Evolutionary conservation across 2,797 vertebrate species (phyloP), one percentile per base, ranked within the genome.

Genomic region (Champsocephalus esox): DNA sequence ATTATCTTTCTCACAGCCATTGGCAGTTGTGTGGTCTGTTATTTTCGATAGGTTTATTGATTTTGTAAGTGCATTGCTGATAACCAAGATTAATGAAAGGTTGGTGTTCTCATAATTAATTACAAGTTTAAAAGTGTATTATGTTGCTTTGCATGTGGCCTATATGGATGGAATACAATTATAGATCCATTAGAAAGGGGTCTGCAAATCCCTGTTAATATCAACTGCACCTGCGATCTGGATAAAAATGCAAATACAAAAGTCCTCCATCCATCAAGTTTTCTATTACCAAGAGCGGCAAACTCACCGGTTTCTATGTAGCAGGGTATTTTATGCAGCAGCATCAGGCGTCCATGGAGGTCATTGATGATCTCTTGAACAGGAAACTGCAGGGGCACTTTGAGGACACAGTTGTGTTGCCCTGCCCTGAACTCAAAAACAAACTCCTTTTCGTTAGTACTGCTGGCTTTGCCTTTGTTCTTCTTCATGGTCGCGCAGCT

Each of bases 261-360:
- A 5, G 4, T 46, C 28, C 13, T 57, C 32, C 10, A 19, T 57
- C 32, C 10, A 19, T 50, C 17, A 2, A 41, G 10, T n/a, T 56
- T 55, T 38, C 1, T 44, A 51, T 65, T 2, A 17, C 2, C 4
- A 9, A 24, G 6, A 17, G 24, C 3, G 5, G 10, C 9, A 24
- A 44, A 32, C 91, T 95, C 90, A 98, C 98, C 98, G n/a, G 94
- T 92, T 88, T 99, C 98, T 82, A 98, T 91, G 77, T 97, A 99
- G 85, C 97, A 98, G 0, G 98, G 98, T 62, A 99, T 94, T 81
- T 90, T 96, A 83, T 99, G 97, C 1, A 99, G 95, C 70, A 96
- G 93, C 96, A 99, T 96, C 24, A 99, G 91, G 7, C 96, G 95
- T 28, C 97, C 97, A 2, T 97, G 97, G 7, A 99, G 92, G 83